Base-by-base conservation (phyloP, 2,113 vertebrate genomes). In the Vanacampus margaritifer region DNA sequence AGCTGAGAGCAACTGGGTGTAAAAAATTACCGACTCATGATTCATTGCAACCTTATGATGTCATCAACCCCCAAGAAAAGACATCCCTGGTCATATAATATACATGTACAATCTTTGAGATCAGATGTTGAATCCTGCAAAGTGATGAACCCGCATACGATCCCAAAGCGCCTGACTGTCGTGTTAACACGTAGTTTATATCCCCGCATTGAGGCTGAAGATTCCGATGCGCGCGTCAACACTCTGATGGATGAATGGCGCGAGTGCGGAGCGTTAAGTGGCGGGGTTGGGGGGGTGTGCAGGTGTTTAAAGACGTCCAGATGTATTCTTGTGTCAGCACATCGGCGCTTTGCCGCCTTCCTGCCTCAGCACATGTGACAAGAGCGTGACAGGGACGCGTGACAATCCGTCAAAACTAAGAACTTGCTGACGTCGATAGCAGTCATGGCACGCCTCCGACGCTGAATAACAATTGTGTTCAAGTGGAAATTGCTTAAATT, bases 291-390 rank as follows among this genome's bases (percentile, higher is more conserved):
- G 70, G 57, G 73, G 59, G 54, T 39, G 66, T 43, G 57, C 58
- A 73, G 69, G 71, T 59, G 41, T 58, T 54, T 28, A 16, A 67
- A 71, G 75, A 54, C 11, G 35, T 48, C 16, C 28, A 8, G 28
- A 64, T 66, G 72, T 46, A 46, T 65, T 50, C 66, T 64, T 60
- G 54, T 37, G 74, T 75, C 78, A 70, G 75, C 80, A 71, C 54
- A 65, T 35, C 56, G 51, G 14, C 62, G 63, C 62, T 73, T 72
- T 71, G 3, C 53, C 35, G 23, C 64, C 50, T 24, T 53, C 73
- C 76, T 60, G 64, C 71, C 74, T 85, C 82, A 82, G 81, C 80
- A 78, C 78, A 75, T 75, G 79, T 79, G 80, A 87, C 84, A 78
- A 5, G 41, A 60, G 71, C 54, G 57, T 83, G 88, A 80, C 82